Conservation (phyloP, 1,140 invertebrate species). For the Andricus grossulariae region DNA sequence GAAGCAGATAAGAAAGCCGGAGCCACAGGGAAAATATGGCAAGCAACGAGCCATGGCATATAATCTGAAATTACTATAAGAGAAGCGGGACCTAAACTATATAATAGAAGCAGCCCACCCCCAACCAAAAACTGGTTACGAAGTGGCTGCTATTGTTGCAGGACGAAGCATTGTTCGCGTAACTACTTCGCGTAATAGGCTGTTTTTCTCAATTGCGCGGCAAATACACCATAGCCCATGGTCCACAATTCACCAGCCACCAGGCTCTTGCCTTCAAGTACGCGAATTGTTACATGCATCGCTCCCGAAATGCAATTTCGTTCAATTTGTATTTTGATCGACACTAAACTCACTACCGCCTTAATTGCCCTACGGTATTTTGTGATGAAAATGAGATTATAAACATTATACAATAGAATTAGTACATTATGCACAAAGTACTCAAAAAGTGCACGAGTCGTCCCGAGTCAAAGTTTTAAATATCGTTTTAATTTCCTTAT, state of each 20-base stretch:
- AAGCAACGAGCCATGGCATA: constrained; percentile 41
- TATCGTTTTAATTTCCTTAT: too few relatives aligned
- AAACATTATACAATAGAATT: too few relatives aligned
- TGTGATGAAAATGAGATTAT: too few relatives aligned
- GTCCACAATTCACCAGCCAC: not conserved
- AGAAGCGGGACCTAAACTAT: not conserved
- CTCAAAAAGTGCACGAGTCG: too few relatives aligned
- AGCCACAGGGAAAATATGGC: constrained; percentile 42
- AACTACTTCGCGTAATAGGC: constrained; percentile 63
- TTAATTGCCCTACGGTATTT: too few relatives aligned
- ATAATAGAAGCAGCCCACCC: constrained; percentile 23
- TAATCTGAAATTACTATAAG: constrained; percentile 40
- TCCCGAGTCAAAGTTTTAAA: too few relatives aligned
- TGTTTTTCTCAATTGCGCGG: constrained; percentile 63
- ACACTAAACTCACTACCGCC: not conserved
- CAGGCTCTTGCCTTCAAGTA: not conserved
- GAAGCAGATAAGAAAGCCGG: constrained; percentile 38
- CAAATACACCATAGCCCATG: constrained; percentile 45
- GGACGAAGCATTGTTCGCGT: constrained; percentile 57
- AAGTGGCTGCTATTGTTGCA: constrained; percentile 57
- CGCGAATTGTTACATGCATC: constrained; percentile 1
- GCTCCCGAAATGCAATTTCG: not conserved
- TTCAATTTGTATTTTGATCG: not conserved
- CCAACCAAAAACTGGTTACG: constrained; percentile 50
- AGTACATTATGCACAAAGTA: too few relatives aligned